These are phyloP conservation scores for Diarsia dahlii DNA, from an alignment of 2,888 invertebrate species.

Conservation along the genomic window DNA sequence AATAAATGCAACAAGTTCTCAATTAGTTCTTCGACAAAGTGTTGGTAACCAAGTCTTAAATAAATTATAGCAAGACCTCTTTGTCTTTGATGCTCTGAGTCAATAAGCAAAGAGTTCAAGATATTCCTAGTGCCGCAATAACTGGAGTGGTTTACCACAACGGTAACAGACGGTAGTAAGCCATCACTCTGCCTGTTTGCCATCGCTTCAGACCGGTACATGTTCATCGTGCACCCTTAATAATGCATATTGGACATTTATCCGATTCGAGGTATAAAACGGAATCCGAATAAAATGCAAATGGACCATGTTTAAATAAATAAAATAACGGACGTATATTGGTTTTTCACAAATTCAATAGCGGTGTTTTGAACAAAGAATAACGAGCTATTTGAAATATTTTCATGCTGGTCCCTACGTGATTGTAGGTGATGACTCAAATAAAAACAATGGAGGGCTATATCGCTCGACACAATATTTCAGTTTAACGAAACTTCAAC, in stretches of 20 bases:
- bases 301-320: slow-evolving; percentile 45
- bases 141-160: slow-evolving; percentile 29
- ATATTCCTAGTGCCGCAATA: slow-evolving; percentile 26
- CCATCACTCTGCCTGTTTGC: slow-evolving; percentile 17
- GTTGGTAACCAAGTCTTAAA: slow-evolving; percentile 7
- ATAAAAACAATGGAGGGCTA: not conserved
- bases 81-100: slow-evolving; percentile 17
- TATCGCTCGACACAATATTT: not conserved
- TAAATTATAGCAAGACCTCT: slow-evolving; percentile 11
- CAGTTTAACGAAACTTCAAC: not conserved
- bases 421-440: not conserved
- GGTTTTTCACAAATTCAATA: slow-evolving; percentile 38
- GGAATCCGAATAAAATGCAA: slow-evolving; percentile 48
- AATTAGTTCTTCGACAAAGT: slow-evolving; percentile 13
- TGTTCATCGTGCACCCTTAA: slow-evolving; percentile 25
- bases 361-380: slow-evolving; percentile 21
- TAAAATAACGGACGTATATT: slow-evolving; percentile 36
- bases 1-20: slow-evolving; percentile 16
- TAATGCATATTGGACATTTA: slow-evolving; percentile 37
- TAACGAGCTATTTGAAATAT: slow-evolving; percentile 40
- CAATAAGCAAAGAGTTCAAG: slow-evolving; percentile 13
- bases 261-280: slow-evolving; percentile 24
- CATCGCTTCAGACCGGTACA: not conserved
- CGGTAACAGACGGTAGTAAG: slow-evolving; percentile 19
- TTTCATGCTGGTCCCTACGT: not conserved